Percentiles rank a stretch among this genome's conserved stretches.
Conservation (phyloP, 2,113 vertebrate species). For the Dicerorhinus sumatrensis region DNA sequence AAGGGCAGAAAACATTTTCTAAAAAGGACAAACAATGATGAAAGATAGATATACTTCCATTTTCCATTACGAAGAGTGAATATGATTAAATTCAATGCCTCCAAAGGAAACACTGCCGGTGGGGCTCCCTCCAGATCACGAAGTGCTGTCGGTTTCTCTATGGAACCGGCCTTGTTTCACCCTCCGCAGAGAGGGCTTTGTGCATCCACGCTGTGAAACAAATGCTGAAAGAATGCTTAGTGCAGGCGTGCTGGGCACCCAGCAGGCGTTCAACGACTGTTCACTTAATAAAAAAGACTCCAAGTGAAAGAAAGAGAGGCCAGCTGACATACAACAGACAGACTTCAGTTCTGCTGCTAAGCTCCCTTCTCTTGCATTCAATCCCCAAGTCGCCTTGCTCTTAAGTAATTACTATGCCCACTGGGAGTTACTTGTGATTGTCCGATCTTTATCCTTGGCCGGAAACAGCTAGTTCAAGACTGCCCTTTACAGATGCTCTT, state of each 20-base stretch:
- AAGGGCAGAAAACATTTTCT: neutral
- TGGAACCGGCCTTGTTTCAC: neutral
- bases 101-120: neutral
- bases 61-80: neutral
- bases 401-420: neutral
- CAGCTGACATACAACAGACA: neutral
- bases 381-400: neutral
- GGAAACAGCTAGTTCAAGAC: neutral
- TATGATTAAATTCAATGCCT: neutral
- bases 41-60: neutral
- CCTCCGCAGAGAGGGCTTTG: neutral
- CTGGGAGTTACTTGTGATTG: neutral
- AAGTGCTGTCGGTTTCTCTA: neutral
- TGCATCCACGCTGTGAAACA: neutral
- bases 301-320: neutral
- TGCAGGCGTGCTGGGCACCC: neutral
- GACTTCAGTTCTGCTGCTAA: fast-evolving
- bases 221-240: neutral
- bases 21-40: neutral
- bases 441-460: neutral
- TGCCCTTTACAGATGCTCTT: neutral
- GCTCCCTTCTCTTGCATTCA: neutral
- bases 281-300: neutral
- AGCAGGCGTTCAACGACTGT: neutral
- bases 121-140: neutral